Evolutionary conservation across 2,888 invertebrate species (phyloP), one percentile per base, ranked within the genome.

Genomic region (Heliconius ethilla): DNA sequence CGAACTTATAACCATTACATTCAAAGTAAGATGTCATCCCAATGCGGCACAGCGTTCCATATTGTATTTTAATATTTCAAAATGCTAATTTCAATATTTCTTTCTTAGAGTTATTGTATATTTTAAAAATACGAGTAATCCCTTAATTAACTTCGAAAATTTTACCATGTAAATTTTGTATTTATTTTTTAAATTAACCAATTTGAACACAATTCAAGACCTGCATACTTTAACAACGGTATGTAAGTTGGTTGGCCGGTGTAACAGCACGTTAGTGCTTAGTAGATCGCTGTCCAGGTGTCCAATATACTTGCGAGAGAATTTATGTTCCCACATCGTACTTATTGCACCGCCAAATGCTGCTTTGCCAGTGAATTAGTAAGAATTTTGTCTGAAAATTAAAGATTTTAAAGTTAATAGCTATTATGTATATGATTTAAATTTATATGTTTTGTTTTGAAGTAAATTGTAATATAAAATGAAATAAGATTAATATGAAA

Each of bases 261-360:
- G 51, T 72, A 72, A 51, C 70, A 33, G 59, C 55, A 72, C n/a
- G 40, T 62, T 62, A 74, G 74, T 29, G 63, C 74, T 74, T 65
- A 65, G 74, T 74, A 63, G 74, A 74, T 74, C 62, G 73, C 74
- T 65, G 74, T 74, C 74, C 74, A 63, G 55, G 66, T 55, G 51
- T 66, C 66, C 66, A 72, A 59, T 77, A 59, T 66, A 67, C 66
- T 77, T 72, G 66, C 55, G 4, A 73, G 66, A 67, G 40, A 72
- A 77, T 72, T 77, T 77, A 77, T 73, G 72, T 59, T 15, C 22
- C 55, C 72, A 65, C 66, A 76, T 62, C 62, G 27, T 74, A 45
- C 62, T 40, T 45, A 27, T 63, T 63, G 18, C 74, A 74, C 62
- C 63, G 22, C 63, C 27, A 40, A 74, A 59, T 59, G 59, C 40